Evolutionary conservation across 2,888 invertebrate genomes (phyloP), one percentile per base, ranked within the genome.

Genomic region (Aporophyla lueneburgensis): DNA sequence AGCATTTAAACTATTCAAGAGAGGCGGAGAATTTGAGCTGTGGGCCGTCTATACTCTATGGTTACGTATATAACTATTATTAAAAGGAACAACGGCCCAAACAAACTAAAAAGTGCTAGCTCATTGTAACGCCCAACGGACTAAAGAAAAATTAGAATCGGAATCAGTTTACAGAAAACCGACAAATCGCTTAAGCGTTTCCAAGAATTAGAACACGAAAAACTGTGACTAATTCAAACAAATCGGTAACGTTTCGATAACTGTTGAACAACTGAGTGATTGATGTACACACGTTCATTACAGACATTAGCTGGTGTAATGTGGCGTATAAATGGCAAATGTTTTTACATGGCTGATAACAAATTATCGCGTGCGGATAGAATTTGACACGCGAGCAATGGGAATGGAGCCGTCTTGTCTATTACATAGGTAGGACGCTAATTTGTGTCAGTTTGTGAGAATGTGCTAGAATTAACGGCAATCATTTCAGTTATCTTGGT

Each of bases 331-430:
- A 85, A 81, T 51, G 49, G 71, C 83, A 19, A 68, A 70, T 71
- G 68, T 78, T 82, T 74, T 82, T 82, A 82, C 66, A 82, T 65
- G 27, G 46, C 66, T 62, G 65, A 78, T 82, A 85, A 78, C 66
- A 81, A 71, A 63, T 79, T 72, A 82, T 83, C 73, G 87, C 86
- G 88, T 88, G 88, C 68, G 74, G 75, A 71, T 62, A 68, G n/a
- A 43, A 71, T 70, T 62, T 46, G 68, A 68, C 88, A 89, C 85
- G 90, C 87, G 56, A 88, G 58, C 73, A 67, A 75, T 69, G 71
- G 73, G 62, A 79, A 83, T 81, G 67, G 68, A 86, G 68, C 59
- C 56, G 76, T 78, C 70, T 82, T 49, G 61, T 71, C 80, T 78
- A 62, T 76, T 69, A 46, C 43, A 46, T 46, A 71, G 70, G 85